These are phyloP conservation scores for Onychomys arenicola DNA, from an alignment of 2,797 vertebrate species.

Conservation along the genomic window DNA sequence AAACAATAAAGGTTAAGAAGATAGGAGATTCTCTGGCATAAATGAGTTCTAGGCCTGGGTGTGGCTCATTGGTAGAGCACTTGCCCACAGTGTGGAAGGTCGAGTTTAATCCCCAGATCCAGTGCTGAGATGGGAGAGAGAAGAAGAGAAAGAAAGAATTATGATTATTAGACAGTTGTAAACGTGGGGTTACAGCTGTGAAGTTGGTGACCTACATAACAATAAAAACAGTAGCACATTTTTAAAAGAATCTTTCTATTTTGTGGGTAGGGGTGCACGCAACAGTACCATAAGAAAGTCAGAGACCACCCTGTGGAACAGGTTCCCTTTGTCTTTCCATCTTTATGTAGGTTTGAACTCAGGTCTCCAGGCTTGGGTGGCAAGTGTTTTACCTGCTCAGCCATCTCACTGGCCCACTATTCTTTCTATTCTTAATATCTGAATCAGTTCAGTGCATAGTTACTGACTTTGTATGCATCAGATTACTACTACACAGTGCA, in stretches of 20 bases:
- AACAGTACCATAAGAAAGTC: not conserved
- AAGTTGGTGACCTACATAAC: not conserved
- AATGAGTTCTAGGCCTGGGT: not conserved
- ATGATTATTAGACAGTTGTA: not conserved
- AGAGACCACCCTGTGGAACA: not conserved
- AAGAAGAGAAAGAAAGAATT: too few species aligned
- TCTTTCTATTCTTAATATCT: not conserved
- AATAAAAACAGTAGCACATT: not conserved
- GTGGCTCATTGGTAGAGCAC: not conserved
- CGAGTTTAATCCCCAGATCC: not conserved
- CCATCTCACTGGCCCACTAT: not conserved
- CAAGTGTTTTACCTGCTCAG: not conserved
- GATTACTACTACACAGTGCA: not conserved
- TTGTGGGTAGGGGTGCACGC: not conserved
- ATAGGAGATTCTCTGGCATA: not conserved
- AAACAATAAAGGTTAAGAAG: not conserved
- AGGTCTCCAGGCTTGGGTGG: not conserved
- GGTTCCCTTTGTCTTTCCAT: not conserved
- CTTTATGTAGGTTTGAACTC: not conserved
- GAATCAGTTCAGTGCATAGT: not conserved
- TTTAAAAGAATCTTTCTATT: not conserved
- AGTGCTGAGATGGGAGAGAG: not conserved
- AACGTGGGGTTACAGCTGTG: conserved; percentile 8
- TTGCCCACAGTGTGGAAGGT: not conserved
- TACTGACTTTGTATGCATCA: not conserved